phyloP scores from a whole-genome alignment of 1,140 invertebrate genomes.

The Cydia splendana region DNA sequence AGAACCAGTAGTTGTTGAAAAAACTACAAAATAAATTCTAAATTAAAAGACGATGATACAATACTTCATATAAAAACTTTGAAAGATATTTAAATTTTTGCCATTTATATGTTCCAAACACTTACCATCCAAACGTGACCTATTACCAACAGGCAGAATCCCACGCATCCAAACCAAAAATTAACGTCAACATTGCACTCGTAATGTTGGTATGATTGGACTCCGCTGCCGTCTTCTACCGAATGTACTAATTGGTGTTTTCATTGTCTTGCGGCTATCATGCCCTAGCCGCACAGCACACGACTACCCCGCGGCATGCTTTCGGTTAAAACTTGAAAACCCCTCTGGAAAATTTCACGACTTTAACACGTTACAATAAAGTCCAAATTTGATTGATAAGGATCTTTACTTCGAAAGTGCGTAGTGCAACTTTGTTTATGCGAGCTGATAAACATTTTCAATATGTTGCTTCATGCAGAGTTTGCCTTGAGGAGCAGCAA shows the following conservation, averaged over 20 bases:
- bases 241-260: constrained; percentile 13
- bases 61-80: too few relatives aligned
- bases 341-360: not conserved
- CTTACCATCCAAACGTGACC: not conserved
- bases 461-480: not conserved
- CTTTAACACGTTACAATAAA: not conserved
- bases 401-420: constrained; percentile 14
- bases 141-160: not conserved
- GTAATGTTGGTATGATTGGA: constrained; percentile 11
- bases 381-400: not conserved
- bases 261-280: constrained; percentile 1
- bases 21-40: too few relatives aligned
- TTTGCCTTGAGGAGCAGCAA: not conserved
- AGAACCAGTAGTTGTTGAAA: too few relatives aligned
- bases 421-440: constrained; percentile 8
- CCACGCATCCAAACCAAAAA: constrained; percentile 12
- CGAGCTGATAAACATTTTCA: not conserved
- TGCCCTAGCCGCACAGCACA: constrained; percentile 11
- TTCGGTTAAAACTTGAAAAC: constrained; percentile 7
- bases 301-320: constrained; percentile 14
- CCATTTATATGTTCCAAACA: not conserved
- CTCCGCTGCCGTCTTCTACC: constrained; percentile 6
- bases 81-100: too few relatives aligned
- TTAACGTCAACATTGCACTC: constrained; percentile 17
- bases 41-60: too few relatives aligned